A percentile compares a stretch with the other conserved stretches of the same genome.
phyloP scores from a whole-genome alignment of 1,140 invertebrate genomes.

The Trichomalopsis sarcophagae region DNA sequence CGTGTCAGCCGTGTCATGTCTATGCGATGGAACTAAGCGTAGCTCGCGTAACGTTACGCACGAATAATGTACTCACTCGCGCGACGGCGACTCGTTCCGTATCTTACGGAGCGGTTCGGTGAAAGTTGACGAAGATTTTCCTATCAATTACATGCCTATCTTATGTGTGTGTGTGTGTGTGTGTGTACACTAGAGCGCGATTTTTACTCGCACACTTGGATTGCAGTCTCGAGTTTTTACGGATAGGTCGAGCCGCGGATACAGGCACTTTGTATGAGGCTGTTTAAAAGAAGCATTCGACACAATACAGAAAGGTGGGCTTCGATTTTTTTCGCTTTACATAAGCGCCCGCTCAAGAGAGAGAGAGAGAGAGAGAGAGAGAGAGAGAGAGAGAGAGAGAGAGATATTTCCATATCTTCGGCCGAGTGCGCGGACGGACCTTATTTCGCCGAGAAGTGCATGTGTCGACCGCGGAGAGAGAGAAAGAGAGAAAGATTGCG shows the following conservation, averaged over 20 bases:
- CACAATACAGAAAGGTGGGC: neutral
- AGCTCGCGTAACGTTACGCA: neutral
- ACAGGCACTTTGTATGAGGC: too few species aligned
- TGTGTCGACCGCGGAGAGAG: neutral
- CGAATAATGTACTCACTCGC: too few species aligned
- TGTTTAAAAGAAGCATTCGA: too few species aligned
- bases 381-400: neutral
- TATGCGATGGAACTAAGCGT: too few species aligned
- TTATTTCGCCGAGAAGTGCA: neutral
- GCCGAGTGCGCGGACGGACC: too few species aligned
- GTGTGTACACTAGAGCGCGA: neutral
- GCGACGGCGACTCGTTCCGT: neutral
- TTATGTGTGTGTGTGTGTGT: neutral
- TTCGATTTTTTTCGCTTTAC: neutral
- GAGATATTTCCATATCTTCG: neutral
- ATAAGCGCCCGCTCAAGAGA: neutral
- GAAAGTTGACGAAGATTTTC: constrained; percentile 40
- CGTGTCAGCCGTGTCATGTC: too few species aligned
- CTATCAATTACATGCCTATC: constrained; percentile 33
- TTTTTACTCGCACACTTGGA: neutral
- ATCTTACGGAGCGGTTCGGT: neutral
- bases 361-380: too few species aligned
- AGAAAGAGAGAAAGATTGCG: neutral
- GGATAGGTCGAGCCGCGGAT: too few species aligned
- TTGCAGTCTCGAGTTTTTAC: too few species aligned